phyloP scores from a whole-genome alignment of 2,888 invertebrate genomes.

The Azorinus chamasolen region DNA sequence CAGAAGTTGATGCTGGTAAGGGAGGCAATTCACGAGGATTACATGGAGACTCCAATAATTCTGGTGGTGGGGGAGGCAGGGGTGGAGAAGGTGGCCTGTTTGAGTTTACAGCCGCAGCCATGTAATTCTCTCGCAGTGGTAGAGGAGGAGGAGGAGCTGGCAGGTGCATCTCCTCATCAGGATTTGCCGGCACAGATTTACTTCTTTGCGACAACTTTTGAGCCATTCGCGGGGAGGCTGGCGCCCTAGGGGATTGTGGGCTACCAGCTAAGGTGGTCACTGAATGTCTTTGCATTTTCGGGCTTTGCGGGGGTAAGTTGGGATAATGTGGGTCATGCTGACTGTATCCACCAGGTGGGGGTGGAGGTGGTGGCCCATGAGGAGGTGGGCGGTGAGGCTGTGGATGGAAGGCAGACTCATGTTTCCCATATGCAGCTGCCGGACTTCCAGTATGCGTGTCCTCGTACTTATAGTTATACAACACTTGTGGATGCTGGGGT shows the following conservation, averaged over 20 bases:
- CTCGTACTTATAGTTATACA: conserved; percentile 38
- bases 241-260: conserved; percentile 15
- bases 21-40: conserved; percentile 1
- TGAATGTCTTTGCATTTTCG: conserved; percentile 55
- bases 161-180: conserved; percentile 42
- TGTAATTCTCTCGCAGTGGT: conserved; percentile 60
- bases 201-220: conserved; percentile 55
- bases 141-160: conserved; percentile 69
- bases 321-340: conserved; percentile 28
- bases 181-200: conserved; percentile 52
- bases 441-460: conserved; percentile 45
- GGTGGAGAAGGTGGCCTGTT: conserved; percentile 72
- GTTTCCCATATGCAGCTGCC: conserved; percentile 56
- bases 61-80: conserved; percentile 74
- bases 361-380: conserved; percentile 56
- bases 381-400: conserved; percentile 61
- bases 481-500: conserved; percentile 27
- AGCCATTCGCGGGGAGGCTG: conserved; percentile 23
- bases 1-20: background rate
- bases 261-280: conserved; percentile 27
- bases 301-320: conserved; percentile 34
- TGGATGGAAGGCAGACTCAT: conserved; percentile 57
- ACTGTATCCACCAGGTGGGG: conserved; percentile 44
- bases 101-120: conserved; percentile 45
- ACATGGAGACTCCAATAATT: conserved; percentile 27